Evolutionary conservation across 2,888 invertebrate species (phyloP).

Genomic region (Nymphalis polychloros): DNA sequence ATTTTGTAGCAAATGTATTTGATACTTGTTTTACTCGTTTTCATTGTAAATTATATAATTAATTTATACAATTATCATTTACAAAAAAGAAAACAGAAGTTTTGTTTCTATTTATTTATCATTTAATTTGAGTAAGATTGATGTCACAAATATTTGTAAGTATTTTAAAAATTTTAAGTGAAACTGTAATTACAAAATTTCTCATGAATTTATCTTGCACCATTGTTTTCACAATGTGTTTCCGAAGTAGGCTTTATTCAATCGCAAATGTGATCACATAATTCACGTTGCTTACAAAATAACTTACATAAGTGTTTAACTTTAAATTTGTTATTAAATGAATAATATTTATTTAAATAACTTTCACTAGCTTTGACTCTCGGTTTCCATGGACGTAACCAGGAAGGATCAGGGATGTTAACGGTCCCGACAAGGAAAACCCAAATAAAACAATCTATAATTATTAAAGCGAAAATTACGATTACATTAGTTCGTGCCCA

Average conservation of each 20-base stretch:
- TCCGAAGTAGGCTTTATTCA: background rate
- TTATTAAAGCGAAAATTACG: no score
- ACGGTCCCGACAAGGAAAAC: no score
- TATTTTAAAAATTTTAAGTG: slow-evolving; percentile 16
- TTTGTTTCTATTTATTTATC: background rate
- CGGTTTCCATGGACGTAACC: no score
- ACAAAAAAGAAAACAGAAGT: background rate
- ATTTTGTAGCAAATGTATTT: no score
- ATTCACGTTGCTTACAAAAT: background rate
- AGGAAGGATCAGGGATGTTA: no score
- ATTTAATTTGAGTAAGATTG: background rate
- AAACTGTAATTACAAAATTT: slow-evolving; percentile 17
- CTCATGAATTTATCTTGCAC: slow-evolving; percentile 9
- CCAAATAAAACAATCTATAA: no score
- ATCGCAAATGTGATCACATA: background rate
- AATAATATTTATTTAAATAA: no score
- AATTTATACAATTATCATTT: background rate
- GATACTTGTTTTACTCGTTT: no score
- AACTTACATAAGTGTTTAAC: background rate
- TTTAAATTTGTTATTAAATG: no score
- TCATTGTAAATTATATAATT: no score
- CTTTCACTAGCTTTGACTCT: no score
- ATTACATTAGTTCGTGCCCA: no score
- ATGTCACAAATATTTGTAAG: slow-evolving; percentile 4
- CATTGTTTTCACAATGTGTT: background rate